phyloP scores from a whole-genome alignment of 2,113 vertebrate species.

The Pteronura brasiliensis region DNA sequence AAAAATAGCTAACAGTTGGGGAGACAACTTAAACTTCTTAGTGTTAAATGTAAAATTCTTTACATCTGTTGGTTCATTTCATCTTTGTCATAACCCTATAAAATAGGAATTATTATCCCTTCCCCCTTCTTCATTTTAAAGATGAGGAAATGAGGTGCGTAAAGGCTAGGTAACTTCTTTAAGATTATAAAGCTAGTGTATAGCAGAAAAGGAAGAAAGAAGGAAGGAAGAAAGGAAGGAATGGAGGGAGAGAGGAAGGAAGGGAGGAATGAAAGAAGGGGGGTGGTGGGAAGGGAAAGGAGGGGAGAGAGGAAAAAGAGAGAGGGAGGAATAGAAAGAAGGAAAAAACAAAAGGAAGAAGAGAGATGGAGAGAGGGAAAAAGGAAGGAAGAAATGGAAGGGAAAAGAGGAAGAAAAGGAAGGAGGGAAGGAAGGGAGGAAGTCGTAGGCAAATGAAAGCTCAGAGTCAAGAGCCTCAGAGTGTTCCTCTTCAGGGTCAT shows the following conservation, averaged over 20 bases:
- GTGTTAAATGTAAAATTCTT: background rate
- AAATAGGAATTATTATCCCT: background rate
- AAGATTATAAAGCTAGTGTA: background rate
- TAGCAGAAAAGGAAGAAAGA: background rate
- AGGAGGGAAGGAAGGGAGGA: background rate
- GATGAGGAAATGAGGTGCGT: background rate
- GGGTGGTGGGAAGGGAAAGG: fast-evolving
- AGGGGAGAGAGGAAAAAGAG: background rate
- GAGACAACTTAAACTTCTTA: background rate
- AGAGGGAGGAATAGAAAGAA: fast-evolving
- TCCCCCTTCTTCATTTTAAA: background rate
- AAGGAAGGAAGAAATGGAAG: fast-evolving
- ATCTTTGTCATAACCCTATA: background rate
- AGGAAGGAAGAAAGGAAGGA: background rate
- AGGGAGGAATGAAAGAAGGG: no score
- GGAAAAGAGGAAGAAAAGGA: no score
- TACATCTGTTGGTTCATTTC: background rate
- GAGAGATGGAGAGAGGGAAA: no score
- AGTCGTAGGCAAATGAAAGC: background rate
- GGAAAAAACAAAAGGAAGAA: no score
- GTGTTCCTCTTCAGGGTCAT: fast-evolving
- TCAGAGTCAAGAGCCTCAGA: background rate
- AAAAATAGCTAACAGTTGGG: background rate
- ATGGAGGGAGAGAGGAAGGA: no score
- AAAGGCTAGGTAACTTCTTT: background rate